Evolutionary conservation across 2,888 invertebrate species (phyloP), one percentile per base, ranked within the genome.

Genomic region (Tenthredo distinguenda): DNA sequence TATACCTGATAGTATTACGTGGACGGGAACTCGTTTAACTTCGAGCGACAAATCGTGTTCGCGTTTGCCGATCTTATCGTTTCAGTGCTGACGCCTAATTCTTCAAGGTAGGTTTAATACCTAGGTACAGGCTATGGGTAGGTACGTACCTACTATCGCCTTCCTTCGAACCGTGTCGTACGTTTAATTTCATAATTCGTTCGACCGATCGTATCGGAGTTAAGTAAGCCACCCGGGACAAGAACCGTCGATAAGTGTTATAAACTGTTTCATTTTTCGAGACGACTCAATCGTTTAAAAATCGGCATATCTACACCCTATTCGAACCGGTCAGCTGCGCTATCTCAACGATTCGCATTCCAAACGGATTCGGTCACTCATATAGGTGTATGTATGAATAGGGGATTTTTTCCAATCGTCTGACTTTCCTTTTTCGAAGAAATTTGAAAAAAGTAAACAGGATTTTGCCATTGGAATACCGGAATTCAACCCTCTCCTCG

Each of bases 101-200:
- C 81, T 55, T 77, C 81, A 81, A 58, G 81, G 81, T 81, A 62
- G 55, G 55, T 55, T 55, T 55, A 55, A 55, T 55, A 34, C 31
- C 31, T 77, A 40, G 21, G 26, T 26, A 31, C 10, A 31, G 9
- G 3, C 9, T 31, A 34, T 21, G 21, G 21, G 10, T 62, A 62
- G n/a, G 37, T 55, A 77, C 55, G n/a, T 21, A 77, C 50, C 31
- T 55, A 77, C 55, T 72, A 82, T 85, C 74, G 65, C 77, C 83
- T 86, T 47, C 62, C 81, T 71, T 47, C 50, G 81, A 81, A 81
- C 18, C 37, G 37, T 58, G 81, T 10, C 65, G 84, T 65, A 76
- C 72, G 74, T 86, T 85, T 82, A 82, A 50, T 82, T 84, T 26
- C 55, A 68, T 85, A 86, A 68, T 87, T 62, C 15, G 76, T 77